Evolutionary conservation across 2,113 vertebrate genomes (phyloP), one percentile per base, ranked within the genome.

Genomic region (Petaurus breviceps): DNA sequence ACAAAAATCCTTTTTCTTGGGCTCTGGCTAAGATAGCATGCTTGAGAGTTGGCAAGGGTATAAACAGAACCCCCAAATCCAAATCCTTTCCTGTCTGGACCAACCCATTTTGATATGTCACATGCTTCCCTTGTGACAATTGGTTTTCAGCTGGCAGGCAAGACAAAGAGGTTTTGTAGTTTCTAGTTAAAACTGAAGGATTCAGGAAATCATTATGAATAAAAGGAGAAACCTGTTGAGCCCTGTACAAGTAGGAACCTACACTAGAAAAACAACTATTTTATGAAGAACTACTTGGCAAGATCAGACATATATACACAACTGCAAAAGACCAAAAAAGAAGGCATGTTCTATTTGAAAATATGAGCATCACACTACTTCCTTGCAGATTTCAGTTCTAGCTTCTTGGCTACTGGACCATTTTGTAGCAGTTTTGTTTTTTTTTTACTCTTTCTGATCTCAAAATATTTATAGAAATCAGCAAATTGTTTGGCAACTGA

Each of bases 141-240:
- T 90, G 93, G 96, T 94, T 97, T 97, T 96, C 97, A 93, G 57
- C 91, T 98, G 98, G 96, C 96, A 98, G 77, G 47, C 91, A 94
- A 94, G 90, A 89, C 93, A 96, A 96, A 94, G 95, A 53, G 50
- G 92, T 95, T 96, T 93, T 84, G 92, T 91, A 84, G 43, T 51
- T 97, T 92, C 93, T 94, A 96, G 51, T 93, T 53, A 95, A 98
- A 95, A 84, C 37, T 93, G 89, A 90, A 97, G 94, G 0, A 96
- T 91, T 54, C 91, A 95, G 90, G 91, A 98, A 97, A 95, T 53
- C 26, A 61, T 28, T 43, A 53, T 91, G 89, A 92, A 9, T 53
- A 94, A 50, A 92, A 94, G 50, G 37, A 93, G 43, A 61, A 43
- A 84, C 2, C 19, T 68, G 43, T 77, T 37, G 0, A 90, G 54